A percentile compares a stretch with the other conserved stretches of the same genome.
Conservation (phyloP, 2,113 vertebrate species). For the Eretmochelys imbricata region DNA sequence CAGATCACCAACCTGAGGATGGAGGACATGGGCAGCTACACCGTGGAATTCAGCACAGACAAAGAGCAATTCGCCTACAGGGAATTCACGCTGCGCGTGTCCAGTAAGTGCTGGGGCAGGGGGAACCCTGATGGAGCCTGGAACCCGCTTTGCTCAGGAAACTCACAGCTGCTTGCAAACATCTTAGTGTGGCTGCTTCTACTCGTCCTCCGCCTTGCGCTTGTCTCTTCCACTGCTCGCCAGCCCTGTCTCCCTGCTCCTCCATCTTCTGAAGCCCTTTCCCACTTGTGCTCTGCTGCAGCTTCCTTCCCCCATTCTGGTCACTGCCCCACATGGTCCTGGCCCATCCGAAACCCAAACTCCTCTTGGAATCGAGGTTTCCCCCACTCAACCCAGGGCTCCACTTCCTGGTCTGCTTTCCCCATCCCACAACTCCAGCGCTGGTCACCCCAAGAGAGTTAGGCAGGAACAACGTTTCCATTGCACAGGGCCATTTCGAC, state of each 20-base stretch:
- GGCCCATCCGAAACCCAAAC: background rate
- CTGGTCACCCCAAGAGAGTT: background rate
- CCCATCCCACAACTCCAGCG: background rate
- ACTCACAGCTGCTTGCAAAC: background rate
- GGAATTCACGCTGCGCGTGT: background rate
- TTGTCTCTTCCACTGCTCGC: background rate
- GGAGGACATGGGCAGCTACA: accelerated
- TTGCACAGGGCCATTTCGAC: background rate
- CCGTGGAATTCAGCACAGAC: accelerated
- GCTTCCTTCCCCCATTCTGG: too few species aligned
- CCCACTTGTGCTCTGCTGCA: too few species aligned
- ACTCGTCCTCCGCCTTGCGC: background rate
- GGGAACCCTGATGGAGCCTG: background rate
- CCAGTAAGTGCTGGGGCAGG: background rate
- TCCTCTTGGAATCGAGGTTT: background rate
- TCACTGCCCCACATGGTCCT: too few species aligned
- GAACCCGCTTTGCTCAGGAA: background rate
- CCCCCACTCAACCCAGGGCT: background rate
- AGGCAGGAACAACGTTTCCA: background rate
- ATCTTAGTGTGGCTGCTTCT: background rate
- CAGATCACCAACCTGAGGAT: background rate
- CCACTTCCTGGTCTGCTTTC: background rate
- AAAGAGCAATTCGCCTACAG: accelerated
- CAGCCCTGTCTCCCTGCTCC: background rate
- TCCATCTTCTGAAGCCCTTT: background rate